Percentiles rank a stretch among this genome's conserved stretches.
Conservation (phyloP, 2,888 invertebrate genomes). For the Archaeoteleia sp. region DNA sequence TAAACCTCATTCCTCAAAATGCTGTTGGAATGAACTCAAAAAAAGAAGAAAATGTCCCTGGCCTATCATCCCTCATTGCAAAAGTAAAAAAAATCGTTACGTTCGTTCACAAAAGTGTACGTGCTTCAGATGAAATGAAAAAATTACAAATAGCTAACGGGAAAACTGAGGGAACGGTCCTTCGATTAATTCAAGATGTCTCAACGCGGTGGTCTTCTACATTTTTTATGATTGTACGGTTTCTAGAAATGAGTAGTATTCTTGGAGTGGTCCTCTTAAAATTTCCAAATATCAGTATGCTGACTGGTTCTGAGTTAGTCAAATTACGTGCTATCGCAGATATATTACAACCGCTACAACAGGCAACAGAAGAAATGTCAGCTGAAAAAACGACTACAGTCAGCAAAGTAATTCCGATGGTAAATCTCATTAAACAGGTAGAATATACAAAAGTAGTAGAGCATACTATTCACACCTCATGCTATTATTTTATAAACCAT, state of each 20-base stretch:
- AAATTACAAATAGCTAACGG: conserved; percentile 27
- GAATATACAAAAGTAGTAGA: too few relatives aligned
- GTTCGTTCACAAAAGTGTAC: conserved; percentile 15
- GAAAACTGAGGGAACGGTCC: conserved; percentile 20
- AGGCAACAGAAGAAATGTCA: conserved; percentile 12
- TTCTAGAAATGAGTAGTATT: conserved; percentile 19
- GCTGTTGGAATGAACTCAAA: conserved; percentile 17
- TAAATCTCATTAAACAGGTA: conserved; percentile 21
- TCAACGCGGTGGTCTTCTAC: conserved; percentile 32
- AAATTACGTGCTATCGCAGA: conserved; percentile 9
- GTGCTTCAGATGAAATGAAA: conserved; percentile 23
- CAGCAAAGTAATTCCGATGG: conserved; percentile 22
- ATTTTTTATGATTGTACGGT: conserved; percentile 30
- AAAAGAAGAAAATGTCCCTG: conserved; percentile 19
- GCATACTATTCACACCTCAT: too few relatives aligned
- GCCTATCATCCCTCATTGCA: conserved; percentile 12
- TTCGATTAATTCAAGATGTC: conserved; percentile 29
- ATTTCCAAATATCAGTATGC: conserved; percentile 16
- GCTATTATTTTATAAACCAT: too few relatives aligned
- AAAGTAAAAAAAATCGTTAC: conserved; percentile 24
- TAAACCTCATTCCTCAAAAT: conserved; percentile 48
- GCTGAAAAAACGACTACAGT: conserved; percentile 18
- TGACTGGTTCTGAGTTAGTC: conserved; percentile 17
- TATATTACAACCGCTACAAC: conserved; percentile 16
- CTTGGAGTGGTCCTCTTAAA: conserved; percentile 13